Percentiles rank a stretch among this genome's conserved stretches.
These are phyloP conservation scores for Platycnemis pennipes DNA, from an alignment of 2,888 invertebrate species.

Conservation along the genomic window DNA sequence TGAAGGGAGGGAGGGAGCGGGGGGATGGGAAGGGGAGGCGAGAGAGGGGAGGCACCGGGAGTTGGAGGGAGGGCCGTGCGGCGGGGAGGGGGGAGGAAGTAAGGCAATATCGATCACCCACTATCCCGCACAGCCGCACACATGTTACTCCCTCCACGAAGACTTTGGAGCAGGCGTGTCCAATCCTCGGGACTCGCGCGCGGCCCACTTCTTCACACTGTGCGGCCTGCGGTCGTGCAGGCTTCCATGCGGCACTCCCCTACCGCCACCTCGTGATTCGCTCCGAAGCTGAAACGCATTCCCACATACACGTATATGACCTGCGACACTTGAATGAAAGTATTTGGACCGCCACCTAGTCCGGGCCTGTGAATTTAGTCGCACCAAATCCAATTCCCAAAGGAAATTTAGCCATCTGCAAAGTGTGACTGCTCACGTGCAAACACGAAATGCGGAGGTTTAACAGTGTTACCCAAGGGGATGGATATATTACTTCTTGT, in stretches of 20 bases:
- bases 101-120: slow-evolving; percentile 44
- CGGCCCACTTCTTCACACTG: background rate
- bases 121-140: slow-evolving; percentile 49
- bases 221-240: slow-evolving; percentile 10
- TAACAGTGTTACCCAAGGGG: too few relatives aligned
- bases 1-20: background rate
- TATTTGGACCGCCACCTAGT: too few relatives aligned
- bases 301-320: too few relatives aligned
- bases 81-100: background rate
- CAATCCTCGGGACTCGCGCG: background rate
- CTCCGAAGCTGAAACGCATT: too few relatives aligned
- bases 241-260: background rate
- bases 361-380: too few relatives aligned
- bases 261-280: too few relatives aligned
- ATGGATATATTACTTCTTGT: too few relatives aligned
- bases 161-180: background rate
- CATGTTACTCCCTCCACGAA: slow-evolving; percentile 40
- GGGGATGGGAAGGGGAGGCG: background rate
- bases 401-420: too few relatives aligned
- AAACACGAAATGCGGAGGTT: too few relatives aligned
- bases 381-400: too few relatives aligned
- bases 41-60: background rate
- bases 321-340: too few relatives aligned
- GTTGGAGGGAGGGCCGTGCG: background rate
- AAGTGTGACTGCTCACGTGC: too few relatives aligned